phyloP scores from a whole-genome alignment of 2,113 vertebrate genomes.

The Chamaea fasciata region DNA sequence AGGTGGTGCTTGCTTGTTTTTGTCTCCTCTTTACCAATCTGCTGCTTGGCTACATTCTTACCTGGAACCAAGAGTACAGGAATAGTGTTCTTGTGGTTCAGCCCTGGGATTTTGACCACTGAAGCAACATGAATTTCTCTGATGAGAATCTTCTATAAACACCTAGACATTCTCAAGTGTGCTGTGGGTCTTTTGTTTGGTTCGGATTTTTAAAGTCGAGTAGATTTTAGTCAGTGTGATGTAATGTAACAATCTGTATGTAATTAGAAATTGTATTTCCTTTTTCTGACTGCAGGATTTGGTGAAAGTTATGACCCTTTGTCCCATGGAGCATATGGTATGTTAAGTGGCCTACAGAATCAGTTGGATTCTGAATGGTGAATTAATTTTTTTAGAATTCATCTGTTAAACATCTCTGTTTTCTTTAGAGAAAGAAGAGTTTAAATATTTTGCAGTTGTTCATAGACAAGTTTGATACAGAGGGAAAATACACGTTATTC shows the following conservation, averaged over 20 bases:
- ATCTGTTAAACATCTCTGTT: neutral
- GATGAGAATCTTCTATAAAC: neutral
- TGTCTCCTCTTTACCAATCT: neutral
- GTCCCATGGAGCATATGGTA: slow-evolving; percentile 88
- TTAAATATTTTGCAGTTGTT: slow-evolving; percentile 85
- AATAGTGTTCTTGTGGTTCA: neutral
- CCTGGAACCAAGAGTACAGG: neutral
- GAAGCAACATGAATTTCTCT: neutral
- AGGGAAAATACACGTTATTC: slow-evolving; percentile 91
- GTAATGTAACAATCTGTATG: neutral
- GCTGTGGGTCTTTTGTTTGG: neutral
- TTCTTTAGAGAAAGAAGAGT: slow-evolving; percentile 81
- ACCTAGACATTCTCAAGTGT: neutral
- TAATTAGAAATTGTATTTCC: neutral
- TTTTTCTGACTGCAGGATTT: slow-evolving; percentile 76
- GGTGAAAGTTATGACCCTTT: slow-evolving; percentile 84
- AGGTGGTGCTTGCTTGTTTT: neutral
- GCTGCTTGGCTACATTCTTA: neutral
- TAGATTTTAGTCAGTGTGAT: neutral
- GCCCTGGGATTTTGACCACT: neutral
- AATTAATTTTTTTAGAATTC: neutral
- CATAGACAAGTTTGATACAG: slow-evolving; percentile 85
- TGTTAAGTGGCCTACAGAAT: slow-evolving; percentile 42
- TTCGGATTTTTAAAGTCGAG: neutral
- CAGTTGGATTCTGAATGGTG: neutral